These are phyloP conservation scores for Lethrus apterus DNA, from an alignment of 1,140 invertebrate genomes.

Conservation along the genomic window DNA sequence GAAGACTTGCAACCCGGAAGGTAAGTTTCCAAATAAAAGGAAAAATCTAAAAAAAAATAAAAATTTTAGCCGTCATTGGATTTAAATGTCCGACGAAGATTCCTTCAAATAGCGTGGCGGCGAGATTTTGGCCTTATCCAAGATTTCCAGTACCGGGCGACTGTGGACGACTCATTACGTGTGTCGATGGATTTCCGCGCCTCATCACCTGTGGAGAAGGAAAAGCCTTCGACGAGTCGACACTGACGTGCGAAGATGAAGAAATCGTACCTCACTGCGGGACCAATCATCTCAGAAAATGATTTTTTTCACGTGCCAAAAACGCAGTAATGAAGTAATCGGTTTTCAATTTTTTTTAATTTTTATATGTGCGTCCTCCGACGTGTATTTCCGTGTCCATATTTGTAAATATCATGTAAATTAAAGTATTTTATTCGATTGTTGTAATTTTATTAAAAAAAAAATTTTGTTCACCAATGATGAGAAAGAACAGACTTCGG, in stretches of 20 bases:
- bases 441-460: too few relatives aligned
- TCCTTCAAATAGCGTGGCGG: conserved; percentile 65
- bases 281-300: conserved; percentile 34
- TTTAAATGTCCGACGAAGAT: conserved; percentile 79
- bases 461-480: too few relatives aligned
- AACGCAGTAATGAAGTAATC: too few relatives aligned
- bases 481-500: too few relatives aligned
- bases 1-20: conserved; percentile 80
- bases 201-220: conserved; percentile 79
- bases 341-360: too few relatives aligned
- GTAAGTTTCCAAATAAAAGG: conserved; percentile 40
- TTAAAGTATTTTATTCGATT: too few relatives aligned
- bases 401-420: too few relatives aligned
- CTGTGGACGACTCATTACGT: conserved; percentile 77
- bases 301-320: too few relatives aligned
- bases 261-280: conserved; percentile 59
- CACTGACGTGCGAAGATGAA: conserved; percentile 74
- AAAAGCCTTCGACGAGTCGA: conserved; percentile 75
- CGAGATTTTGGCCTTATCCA: conserved; percentile 86
- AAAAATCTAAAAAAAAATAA: conserved; percentile 1
- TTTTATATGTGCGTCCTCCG: too few relatives aligned
- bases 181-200: conserved; percentile 78
- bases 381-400: too few relatives aligned
- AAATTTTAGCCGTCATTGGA: conserved; percentile 60
- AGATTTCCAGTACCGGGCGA: conserved; percentile 77